Evolutionary conservation across 2,113 vertebrate species (phyloP), one percentile per base, ranked within the genome.

Genomic region (Bos indicus): DNA sequence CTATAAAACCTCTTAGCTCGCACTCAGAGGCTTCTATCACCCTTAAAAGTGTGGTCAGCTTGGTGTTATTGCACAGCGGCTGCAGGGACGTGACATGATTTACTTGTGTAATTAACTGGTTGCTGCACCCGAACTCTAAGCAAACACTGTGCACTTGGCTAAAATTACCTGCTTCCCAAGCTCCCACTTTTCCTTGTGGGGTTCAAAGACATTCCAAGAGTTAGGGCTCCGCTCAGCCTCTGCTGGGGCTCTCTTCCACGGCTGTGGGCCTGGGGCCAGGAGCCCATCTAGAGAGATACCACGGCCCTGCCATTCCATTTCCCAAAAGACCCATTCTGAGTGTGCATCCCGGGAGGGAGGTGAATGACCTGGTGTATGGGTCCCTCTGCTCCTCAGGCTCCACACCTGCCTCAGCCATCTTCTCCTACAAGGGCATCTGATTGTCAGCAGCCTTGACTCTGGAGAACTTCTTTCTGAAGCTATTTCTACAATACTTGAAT

Each of bases 41-140:
- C 94, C 93, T 97, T 97, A 90, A 94, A 93, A 94, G 91, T 98
- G 96, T 94, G 97, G 97, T 97, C 98, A 97, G 91, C 88, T 5
- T 2, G 17, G 78, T 98, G 97, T 97, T 95, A 90, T 93, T 97
- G 59, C 91, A 60, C 57, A 40, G 86, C 36, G 91, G 93, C 95
- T 90, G 51, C 91, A 90, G 95, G 83, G 78, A 97, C 21, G 46
- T 78, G 97, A 97, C 98, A 96, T 98, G 98, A 98, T 98, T 98
- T 98, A 98, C 97, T 94, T 56, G 71, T 4, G 28, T 96, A 97
- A 97, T 98, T 98, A 98, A 95, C 93, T 91, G 89, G 93, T 94
- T 46, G 83, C 95, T 96, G 97, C 93, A 84, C 98, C 95, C 86
- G 95, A 95, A 97, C 94, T 98, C 97, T 96, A 89, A 98, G 89